Evolutionary conservation across 2,113 vertebrate genomes (phyloP), one percentile per base, ranked within the genome.

Genomic region (Chrysochloris asiatica): DNA sequence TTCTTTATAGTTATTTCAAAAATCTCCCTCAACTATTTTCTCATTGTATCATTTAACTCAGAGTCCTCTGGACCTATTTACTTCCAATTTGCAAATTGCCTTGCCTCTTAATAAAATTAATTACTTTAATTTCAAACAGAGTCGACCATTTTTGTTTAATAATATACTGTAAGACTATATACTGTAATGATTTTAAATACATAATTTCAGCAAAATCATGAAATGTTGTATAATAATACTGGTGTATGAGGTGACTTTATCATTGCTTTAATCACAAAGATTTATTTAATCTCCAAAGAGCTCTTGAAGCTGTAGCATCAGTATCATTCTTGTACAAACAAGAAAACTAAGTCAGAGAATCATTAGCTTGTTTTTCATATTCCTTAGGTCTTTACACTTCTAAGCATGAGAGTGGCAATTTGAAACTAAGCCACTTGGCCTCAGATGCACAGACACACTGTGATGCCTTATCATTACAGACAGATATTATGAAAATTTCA

Each of bases 131-230:
- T 56, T 56, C 7, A 8, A 56, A 16, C 54, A 56, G 17, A 56
- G 17, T 22, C 54, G 19, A 22, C 54, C 19, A 56, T 21, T 21
- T 16, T 56, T 22, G 19, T 12, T 56, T 56, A 22, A 56, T 56
- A 3, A 56, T 3, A 56, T 56, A 2, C 5, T 67, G 3, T 6
- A 4, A 2, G 12, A 1, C 26, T 83, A 38, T 5, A n/a, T 4
- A 61, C 14, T 63, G 14, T 28, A 41, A 69, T 5, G n/a, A 87
- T 65, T 85, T 63, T 76, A 93, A 65, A 3, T 13, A 1, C 21
- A 45, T 75, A 1, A 75, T 67, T 48, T 86, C 9, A 72, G 41
- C 41, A 41, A 89, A 91, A 79, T 50, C 24, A 7, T 30, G 50
- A 84, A 67, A 94, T 19, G 0, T 6, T 71, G 11, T 45, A 1